Evolutionary conservation across 2,797 vertebrate species (phyloP).

Genomic region (Lacerta bilineata): DNA sequence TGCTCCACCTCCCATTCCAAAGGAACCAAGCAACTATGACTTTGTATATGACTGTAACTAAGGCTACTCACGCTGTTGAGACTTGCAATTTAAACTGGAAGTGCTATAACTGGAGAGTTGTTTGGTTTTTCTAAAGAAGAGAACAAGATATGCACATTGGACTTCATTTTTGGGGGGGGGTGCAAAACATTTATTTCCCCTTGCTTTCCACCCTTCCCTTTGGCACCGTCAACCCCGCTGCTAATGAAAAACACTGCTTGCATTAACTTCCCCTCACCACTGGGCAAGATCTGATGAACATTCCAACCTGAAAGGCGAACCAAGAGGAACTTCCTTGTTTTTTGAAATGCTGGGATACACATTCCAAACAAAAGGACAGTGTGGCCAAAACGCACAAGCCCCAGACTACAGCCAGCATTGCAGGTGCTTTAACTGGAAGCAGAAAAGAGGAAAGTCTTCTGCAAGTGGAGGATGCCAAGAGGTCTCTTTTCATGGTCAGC

Average conservation of each 20-base stretch:
- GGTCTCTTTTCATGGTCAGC: constrained; percentile 49
- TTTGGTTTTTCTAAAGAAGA: constrained; percentile 43
- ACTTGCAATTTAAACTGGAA: constrained; percentile 86
- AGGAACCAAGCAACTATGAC: constrained; percentile 99
- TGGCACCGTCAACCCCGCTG: constrained; percentile 56
- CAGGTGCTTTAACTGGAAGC: constrained; percentile 71
- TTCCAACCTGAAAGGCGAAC: constrained; percentile 51
- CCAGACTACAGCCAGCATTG: constrained; percentile 68
- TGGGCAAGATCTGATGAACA: constrained; percentile 27
- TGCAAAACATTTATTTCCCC: constrained; percentile 52
- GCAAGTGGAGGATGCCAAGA: constrained; percentile 48
- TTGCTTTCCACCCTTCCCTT: constrained; percentile 47
- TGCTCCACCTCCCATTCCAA: constrained; percentile 97
- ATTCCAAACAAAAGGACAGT: constrained; percentile 51
- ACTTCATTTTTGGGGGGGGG: constrained; percentile 53
- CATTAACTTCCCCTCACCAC: constrained; percentile 60
- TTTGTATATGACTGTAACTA: constrained; percentile 99
- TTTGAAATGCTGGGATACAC: constrained; percentile 71
- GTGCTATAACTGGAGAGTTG: constrained; percentile 76
- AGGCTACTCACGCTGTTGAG: constrained; percentile 77
- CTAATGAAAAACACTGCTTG: constrained; percentile 72
- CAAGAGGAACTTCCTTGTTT: constrained; percentile 60
- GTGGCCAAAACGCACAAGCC: constrained; percentile 52
- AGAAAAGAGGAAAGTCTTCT: constrained; percentile 63
- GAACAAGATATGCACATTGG: constrained; percentile 64